Evolutionary conservation across 2,113 vertebrate genomes (phyloP).

Genomic region (Gobio gobio): DNA sequence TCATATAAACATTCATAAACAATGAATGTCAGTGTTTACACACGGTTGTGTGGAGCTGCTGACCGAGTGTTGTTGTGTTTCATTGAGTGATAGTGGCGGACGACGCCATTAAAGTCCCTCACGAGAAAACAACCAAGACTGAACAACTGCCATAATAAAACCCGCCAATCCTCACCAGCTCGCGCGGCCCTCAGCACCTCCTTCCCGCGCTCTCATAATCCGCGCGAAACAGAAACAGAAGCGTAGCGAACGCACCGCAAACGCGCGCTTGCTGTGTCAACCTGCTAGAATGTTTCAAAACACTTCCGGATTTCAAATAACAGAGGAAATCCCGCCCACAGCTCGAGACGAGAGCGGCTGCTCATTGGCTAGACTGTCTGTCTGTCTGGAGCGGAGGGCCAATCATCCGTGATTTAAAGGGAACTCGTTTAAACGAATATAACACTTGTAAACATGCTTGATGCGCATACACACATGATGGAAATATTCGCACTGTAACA

Average conservation of each 20-base stretch:
- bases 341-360: no score
- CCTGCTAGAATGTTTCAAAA: constrained; percentile 55
- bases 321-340: constrained; percentile 67
- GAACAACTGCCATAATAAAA: background rate
- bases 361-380: background rate
- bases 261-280: constrained; percentile 47
- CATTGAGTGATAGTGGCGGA: background rate
- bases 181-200: constrained; percentile 67
- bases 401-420: constrained; percentile 12
- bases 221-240: constrained; percentile 47
- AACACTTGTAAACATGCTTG: background rate
- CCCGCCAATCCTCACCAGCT: constrained; percentile 71
- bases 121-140: constrained; percentile 32
- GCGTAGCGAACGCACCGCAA: background rate
- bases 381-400: background rate
- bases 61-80: constrained; percentile 13
- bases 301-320: constrained; percentile 73
- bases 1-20: background rate
- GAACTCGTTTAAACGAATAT: background rate
- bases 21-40: constrained; percentile 4
- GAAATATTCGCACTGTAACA: background rate
- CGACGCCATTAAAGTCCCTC: constrained; percentile 1
- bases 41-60: background rate
- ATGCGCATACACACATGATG: background rate
- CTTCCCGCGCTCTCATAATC: constrained; percentile 70